Percentiles rank a stretch among this genome's conserved stretches.
Conservation (phyloP, 2,113 vertebrate species). For the Morone chrysops region DNA sequence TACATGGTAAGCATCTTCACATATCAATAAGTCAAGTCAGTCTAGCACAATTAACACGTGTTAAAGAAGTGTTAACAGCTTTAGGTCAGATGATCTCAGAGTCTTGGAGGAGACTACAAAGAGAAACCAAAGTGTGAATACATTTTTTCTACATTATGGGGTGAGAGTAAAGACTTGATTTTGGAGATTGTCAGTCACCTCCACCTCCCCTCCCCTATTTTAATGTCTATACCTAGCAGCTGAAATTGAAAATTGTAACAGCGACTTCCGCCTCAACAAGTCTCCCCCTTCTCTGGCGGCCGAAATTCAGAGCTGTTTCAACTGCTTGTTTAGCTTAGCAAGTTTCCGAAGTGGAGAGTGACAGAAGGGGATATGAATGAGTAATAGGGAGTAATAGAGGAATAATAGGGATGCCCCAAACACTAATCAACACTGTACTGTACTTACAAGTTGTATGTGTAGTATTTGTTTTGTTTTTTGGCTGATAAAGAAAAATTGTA, state of each 20-base stretch:
- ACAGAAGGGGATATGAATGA: no score
- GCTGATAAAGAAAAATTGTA: no score
- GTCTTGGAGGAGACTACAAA: background rate
- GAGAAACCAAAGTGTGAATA: background rate
- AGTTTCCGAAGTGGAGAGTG: no score
- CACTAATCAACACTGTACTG: background rate
- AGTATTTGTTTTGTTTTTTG: no score
- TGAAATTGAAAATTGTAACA: background rate
- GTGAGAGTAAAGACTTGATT: background rate
- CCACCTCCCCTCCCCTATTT: background rate
- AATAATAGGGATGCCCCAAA: background rate
- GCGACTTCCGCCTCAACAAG: background rate
- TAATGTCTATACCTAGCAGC: background rate
- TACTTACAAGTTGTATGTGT: background rate
- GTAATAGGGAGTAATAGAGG: background rate
- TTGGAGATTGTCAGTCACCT: background rate
- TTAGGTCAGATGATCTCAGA: background rate
- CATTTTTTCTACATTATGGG: background rate
- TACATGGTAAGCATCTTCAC: background rate
- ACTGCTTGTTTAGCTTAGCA: background rate
- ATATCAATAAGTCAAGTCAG: background rate
- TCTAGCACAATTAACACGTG: background rate
- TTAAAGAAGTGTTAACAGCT: background rate
- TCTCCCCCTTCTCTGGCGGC: no score
- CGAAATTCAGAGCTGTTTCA: background rate